Conservation (phyloP, 2,888 invertebrate species). For the Nomada ferruginata region DNA sequence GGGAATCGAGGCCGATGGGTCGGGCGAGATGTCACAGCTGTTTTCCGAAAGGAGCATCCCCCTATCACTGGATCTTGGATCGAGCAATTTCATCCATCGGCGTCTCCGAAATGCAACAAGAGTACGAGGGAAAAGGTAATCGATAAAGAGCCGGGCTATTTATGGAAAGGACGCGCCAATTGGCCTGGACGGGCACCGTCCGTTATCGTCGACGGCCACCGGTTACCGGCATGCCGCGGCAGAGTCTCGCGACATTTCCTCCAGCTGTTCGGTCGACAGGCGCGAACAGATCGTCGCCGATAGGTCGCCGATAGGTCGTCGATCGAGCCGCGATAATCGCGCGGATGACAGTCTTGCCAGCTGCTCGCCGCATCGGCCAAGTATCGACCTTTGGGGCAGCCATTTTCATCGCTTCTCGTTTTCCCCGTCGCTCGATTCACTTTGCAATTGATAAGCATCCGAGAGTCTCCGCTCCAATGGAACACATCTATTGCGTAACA, state of each 20-base stretch:
- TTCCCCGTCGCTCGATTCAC: too few species aligned
- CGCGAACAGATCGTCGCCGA: constrained; percentile 41
- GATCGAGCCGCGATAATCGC: constrained; percentile 65
- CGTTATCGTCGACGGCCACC: constrained; percentile 43
- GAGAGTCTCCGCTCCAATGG: too few species aligned
- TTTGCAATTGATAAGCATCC: too few species aligned
- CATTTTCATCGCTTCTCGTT: too few species aligned
- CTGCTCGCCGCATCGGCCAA: constrained; percentile 45
- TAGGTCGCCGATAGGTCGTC: constrained; percentile 34
- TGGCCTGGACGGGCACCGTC: constrained; percentile 47
- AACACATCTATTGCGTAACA: constrained; percentile 38
- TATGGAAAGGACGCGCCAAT: constrained; percentile 61
- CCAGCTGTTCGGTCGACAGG: constrained; percentile 64
- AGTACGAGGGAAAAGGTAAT: neutral
- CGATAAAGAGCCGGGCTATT: constrained; percentile 48
- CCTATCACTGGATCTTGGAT: constrained; percentile 38
- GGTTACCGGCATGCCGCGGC: constrained; percentile 1
- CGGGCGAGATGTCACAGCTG: constrained; percentile 45
- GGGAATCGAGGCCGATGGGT: constrained; percentile 31
- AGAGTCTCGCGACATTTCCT: constrained; percentile 65
- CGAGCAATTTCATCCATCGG: constrained; percentile 13
- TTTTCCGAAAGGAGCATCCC: constrained; percentile 14
- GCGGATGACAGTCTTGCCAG: constrained; percentile 32
- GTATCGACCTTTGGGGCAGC: too few species aligned
- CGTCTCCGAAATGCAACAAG: neutral